A percentile compares a stretch with the other conserved stretches of the same genome.
Conservation (phyloP, 2,113 vertebrate genomes). For the Himantopus leucocephalus region DNA sequence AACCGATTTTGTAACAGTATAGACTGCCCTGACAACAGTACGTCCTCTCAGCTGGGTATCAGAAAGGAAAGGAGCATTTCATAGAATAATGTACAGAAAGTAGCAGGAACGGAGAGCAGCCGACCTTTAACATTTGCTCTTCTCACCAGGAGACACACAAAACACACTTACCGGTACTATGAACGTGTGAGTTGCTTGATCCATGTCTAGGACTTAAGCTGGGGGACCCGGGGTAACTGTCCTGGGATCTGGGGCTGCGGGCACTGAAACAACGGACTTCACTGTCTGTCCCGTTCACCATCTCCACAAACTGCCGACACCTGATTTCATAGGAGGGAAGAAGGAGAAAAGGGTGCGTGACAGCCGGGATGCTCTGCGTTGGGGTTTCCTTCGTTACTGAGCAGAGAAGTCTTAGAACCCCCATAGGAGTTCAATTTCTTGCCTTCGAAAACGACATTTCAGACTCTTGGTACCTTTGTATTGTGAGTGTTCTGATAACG, state of each 20-base stretch:
- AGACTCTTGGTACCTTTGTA: neutral
- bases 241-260: slow-evolving; percentile 94
- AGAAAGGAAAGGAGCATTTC: neutral
- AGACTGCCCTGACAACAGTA: neutral
- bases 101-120: neutral
- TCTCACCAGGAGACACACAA: neutral
- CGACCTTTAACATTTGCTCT: neutral
- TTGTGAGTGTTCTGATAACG: neutral
- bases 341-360: neutral
- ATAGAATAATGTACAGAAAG: neutral
- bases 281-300: slow-evolving; percentile 98
- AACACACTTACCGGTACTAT: slow-evolving; percentile 82
- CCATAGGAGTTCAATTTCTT: neutral
- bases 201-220: slow-evolving; percentile 90
- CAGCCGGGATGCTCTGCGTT: neutral
- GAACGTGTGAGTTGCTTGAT: slow-evolving; percentile 85
- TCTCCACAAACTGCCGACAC: slow-evolving; percentile 98
- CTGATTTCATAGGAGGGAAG: slow-evolving; percentile 56
- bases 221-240: slow-evolving; percentile 92
- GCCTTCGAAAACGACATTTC: neutral
- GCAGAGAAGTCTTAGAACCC: neutral
- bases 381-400: neutral
- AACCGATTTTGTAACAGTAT: neutral
- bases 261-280: slow-evolving; percentile 91
- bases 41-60: neutral